Conservation (phyloP, 2,888 invertebrate genomes). For the Gordius sp. region DNA sequence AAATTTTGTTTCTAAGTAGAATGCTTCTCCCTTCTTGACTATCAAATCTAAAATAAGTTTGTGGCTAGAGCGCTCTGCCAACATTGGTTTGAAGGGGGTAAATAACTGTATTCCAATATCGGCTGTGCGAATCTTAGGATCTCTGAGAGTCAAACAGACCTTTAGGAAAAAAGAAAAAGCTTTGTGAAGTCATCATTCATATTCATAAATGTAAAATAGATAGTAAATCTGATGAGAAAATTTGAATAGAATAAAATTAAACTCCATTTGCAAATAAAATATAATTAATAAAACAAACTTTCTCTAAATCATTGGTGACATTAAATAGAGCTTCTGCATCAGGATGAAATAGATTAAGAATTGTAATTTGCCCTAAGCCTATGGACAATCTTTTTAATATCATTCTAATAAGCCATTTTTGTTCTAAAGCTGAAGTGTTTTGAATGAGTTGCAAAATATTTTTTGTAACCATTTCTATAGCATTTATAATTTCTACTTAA, state of each 20-base stretch:
- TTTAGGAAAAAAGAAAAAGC: too few relatives aligned
- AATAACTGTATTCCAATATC: slow-evolving; percentile 45
- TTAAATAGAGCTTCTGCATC: slow-evolving; percentile 50
- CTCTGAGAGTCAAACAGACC: slow-evolving; percentile 38
- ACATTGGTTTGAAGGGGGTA: slow-evolving; percentile 57
- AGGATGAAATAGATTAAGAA: slow-evolving; percentile 46
- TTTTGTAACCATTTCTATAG: slow-evolving; percentile 34
- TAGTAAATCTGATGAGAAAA: too few relatives aligned
- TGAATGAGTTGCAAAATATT: slow-evolving; percentile 41
- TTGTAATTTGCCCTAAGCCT: slow-evolving; percentile 43
- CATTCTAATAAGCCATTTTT: slow-evolving; percentile 67
- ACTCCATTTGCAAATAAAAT: too few relatives aligned
- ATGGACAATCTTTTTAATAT: slow-evolving; percentile 47
- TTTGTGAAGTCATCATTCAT: too few relatives aligned
- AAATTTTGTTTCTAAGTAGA: slow-evolving; percentile 51
- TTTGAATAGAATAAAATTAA: too few relatives aligned
- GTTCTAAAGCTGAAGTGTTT: slow-evolving; percentile 43
- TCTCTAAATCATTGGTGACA: slow-evolving; percentile 41
- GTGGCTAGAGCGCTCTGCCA: slow-evolving; percentile 46
- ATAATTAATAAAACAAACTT: slow-evolving; percentile 32
- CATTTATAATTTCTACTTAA: not conserved
- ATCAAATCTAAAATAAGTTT: slow-evolving; percentile 24
- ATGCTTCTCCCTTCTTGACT: slow-evolving; percentile 21
- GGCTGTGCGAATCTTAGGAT: slow-evolving; percentile 38
- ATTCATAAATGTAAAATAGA: too few relatives aligned